Base-by-base conservation (phyloP, 2,888 invertebrate species). In the Strigamia transsilvanica region DNA sequence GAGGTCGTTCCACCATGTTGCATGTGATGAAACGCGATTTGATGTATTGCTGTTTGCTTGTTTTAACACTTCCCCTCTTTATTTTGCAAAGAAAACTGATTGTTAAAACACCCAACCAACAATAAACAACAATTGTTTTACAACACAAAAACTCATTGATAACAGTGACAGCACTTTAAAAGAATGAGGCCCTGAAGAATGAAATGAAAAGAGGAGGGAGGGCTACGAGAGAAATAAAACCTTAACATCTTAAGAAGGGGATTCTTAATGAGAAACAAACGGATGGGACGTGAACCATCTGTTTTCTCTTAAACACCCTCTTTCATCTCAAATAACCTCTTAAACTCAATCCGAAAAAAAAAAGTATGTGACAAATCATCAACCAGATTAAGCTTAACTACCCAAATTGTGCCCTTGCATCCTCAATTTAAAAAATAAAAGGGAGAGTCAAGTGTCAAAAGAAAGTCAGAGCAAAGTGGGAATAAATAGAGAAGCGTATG, bases 231-330 rank as follows among this genome's bases (percentile, higher is more conserved):
- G 66, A 66, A 27, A 66, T 66, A 66, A 66, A 66, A 23, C 3
- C 27, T 27, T 66, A 66, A 66, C 66, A 27, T 66, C 66, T 66
- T 27, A 66, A 66, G 32, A 66, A 66, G 66, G 32, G 66, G 66
- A 23, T 66, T 66, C 66, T 61, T 66, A 66, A 66, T 66, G 66
- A 66, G 27, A 66, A 66, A 66, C 66, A 66, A 66, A 66, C 66
- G 66, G 66, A 66, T 66, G 66, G 66, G 66, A 66, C 66, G 66
- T 66, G 66, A 66, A 66, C 66, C 66, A 66, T 66, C 66, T 66
- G 66, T 66, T 66, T 66, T 66, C 66, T 23, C 66, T 66, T 66
- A 66, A 66, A 66, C 32, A 66, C 66, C 66, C 66, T 66, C 66
- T 66, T 51, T 66, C 66, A 27, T 66, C 66, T 66, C 66, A 66